Evolutionary conservation across 2,797 vertebrate genomes (phyloP).

Genomic region (Tympanoctomys barrerae): DNA sequence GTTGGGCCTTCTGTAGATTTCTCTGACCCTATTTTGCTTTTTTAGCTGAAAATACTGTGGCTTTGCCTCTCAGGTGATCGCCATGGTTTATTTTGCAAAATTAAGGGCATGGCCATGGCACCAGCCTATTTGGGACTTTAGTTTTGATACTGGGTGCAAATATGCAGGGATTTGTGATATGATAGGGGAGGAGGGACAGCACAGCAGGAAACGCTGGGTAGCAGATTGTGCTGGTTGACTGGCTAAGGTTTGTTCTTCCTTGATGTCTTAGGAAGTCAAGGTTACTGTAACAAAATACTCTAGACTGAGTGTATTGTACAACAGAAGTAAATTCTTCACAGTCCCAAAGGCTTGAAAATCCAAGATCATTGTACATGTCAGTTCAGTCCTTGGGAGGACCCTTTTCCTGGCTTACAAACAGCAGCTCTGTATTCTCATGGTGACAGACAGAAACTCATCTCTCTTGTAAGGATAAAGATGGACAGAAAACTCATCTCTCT

Average conservation of each 20-base stretch:
- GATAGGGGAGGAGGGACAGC: background rate
- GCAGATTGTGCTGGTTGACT: conserved; percentile 14
- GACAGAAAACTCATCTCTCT: background rate
- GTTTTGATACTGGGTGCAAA: background rate
- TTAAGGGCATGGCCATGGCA: background rate
- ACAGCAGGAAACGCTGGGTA: background rate
- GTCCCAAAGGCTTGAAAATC: background rate
- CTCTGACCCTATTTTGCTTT: background rate
- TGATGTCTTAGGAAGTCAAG: background rate
- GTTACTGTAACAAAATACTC: background rate
- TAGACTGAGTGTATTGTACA: background rate
- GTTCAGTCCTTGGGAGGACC: background rate
- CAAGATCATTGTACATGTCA: background rate
- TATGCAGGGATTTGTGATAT: background rate
- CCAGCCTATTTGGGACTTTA: conserved; percentile 26
- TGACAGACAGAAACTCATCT: background rate
- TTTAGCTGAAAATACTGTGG: conserved; percentile 37
- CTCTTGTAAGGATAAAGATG: background rate
- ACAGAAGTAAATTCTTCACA: background rate
- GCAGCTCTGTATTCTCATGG: background rate
- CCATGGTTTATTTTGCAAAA: conserved; percentile 13
- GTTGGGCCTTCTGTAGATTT: background rate
- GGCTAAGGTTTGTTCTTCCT: background rate
- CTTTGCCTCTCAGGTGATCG: background rate
- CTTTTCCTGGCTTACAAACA: background rate